Evolutionary conservation across 2,888 invertebrate species (phyloP).

Genomic region (Rugalucina vietnamica): DNA sequence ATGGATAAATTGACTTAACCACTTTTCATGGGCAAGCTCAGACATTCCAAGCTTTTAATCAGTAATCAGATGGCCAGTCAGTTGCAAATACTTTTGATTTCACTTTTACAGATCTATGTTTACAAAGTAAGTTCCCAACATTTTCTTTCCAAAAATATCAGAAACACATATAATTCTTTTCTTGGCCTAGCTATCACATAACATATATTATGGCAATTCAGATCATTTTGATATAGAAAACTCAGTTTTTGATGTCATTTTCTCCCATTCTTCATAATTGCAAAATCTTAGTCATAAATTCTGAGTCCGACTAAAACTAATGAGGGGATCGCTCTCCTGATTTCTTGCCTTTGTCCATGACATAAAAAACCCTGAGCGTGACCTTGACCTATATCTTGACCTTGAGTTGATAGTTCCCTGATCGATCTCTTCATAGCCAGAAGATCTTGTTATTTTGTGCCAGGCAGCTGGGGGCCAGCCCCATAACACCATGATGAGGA

Average conservation of each 20-base stretch:
- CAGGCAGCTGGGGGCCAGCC: conserved; percentile 43
- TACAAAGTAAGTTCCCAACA: too few relatives aligned
- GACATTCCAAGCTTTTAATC: too few relatives aligned
- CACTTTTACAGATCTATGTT: too few relatives aligned
- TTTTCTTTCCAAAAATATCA: too few relatives aligned
- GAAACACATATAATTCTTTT: too few relatives aligned
- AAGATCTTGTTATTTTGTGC: conserved; percentile 28
- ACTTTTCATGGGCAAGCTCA: too few relatives aligned
- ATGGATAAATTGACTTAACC: too few relatives aligned
- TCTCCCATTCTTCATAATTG: neutral
- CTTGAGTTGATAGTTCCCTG: conserved; percentile 21
- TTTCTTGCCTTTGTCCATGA: neutral
- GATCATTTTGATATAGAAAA: neutral
- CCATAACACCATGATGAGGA: conserved; percentile 48
- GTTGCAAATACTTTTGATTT: too few relatives aligned
- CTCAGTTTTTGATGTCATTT: neutral
- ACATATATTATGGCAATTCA: too few relatives aligned
- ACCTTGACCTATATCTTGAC: conserved; percentile 25
- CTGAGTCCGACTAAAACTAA: conserved; percentile 41
- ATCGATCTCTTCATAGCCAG: conserved; percentile 29
- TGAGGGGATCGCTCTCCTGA: conserved; percentile 36
- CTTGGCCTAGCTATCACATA: too few relatives aligned
- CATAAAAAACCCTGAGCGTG: conserved; percentile 5
- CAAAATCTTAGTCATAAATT: neutral
- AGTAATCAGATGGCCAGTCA: too few relatives aligned